Conservation (phyloP, 2,797 vertebrate species). For the Enteromius thamalakanensis region DNA sequence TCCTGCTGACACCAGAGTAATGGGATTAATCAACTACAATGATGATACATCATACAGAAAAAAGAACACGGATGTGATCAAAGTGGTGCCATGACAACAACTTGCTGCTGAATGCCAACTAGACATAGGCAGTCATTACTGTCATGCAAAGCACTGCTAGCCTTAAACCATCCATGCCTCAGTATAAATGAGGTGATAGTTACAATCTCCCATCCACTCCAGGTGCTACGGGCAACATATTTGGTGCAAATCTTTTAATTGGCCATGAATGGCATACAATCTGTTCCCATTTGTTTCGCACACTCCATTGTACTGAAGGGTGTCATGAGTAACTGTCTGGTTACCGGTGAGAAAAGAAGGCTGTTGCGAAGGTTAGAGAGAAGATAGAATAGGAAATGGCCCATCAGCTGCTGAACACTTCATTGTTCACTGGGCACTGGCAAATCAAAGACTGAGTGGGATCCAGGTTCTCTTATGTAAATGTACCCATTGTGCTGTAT, state of each 20-base stretch:
- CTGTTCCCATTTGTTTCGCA: neutral
- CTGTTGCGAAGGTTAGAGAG: neutral
- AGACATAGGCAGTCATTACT: constrained; percentile 34
- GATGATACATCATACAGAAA: constrained; percentile 36
- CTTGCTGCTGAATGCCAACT: constrained; percentile 22
- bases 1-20: constrained; percentile 24
- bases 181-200: constrained; percentile 4
- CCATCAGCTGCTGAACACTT: constrained; percentile 13
- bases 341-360: neutral
- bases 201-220: neutral
- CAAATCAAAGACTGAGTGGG: constrained; percentile 6
- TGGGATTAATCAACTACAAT: constrained; percentile 40
- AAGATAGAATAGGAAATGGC: constrained; percentile 14
- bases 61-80: constrained; percentile 37
- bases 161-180: constrained; percentile 24
- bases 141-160: constrained; percentile 15
- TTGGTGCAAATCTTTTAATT: constrained; percentile 19
- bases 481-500: constrained; percentile 14
- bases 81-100: constrained; percentile 42
- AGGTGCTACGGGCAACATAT: constrained; percentile 23
- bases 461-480: constrained; percentile 19
- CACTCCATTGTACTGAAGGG: neutral
- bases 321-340: constrained; percentile 22
- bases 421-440: constrained; percentile 21
- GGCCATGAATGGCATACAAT: constrained; percentile 16